Evolutionary conservation across 2,113 vertebrate genomes (phyloP), one percentile per base, ranked within the genome.

Genomic region (Empidonax alnorum): DNA sequence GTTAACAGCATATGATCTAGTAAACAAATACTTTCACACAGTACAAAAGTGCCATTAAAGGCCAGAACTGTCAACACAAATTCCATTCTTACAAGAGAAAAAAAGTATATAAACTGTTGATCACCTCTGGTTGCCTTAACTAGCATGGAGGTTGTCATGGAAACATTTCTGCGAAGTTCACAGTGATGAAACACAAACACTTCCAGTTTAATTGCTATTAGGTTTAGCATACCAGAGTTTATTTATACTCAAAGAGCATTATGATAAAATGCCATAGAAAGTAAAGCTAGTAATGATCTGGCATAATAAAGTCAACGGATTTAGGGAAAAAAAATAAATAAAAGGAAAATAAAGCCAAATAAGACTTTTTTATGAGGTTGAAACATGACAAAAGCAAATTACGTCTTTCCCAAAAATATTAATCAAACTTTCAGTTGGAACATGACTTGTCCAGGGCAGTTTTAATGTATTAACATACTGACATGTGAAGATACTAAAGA

Each of bases 41-140:
- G 98, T 98, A 98, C 98, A 98, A 99, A 99, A 99, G 98, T 99
- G 98, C 98, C 98, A 99, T 99, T 99, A 99, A 99, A 99, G 98
- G 99, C 99, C 98, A 99, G 98, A 99, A 99, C 98, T 99, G 99
- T 99, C 99, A 99, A 99, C 98, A 99, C 98, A 99, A 98, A 99
- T 99, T 99, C 98, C 98, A 98, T 98, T 99, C 98, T 99, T 98
- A 97, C 96, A 97, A 95, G 95, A 97, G 96, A 95, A 94, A 97
- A 97, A 97, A 97, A 97, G 95, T 82, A 97, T 94, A 96, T 98
- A 98, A 98, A 98, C 97, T 98, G 98, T 99, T 99, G 99, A 99
- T 99, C 98, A 99, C 99, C 99, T 99, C 98, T 98, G 98, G 98
- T 99, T 99, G 98, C 98, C 98, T 99, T 99, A 99, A 99, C 98